Evolutionary conservation across 2,113 vertebrate genomes (phyloP), one percentile per base, ranked within the genome.

Genomic region (Smithornis capensis): DNA sequence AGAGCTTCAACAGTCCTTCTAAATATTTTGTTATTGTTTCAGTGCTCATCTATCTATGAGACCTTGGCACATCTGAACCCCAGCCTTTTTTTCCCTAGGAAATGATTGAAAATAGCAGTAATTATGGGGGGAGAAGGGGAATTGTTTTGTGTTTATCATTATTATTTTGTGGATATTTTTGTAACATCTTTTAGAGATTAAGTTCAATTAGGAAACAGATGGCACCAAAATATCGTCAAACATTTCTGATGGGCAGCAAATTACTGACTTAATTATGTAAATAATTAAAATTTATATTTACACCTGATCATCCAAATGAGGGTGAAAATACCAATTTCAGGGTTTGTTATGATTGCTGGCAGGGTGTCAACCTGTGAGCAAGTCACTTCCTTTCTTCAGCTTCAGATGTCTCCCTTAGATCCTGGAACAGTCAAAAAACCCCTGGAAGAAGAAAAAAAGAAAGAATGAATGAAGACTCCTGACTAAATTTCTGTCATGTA

Each of bases 261-360:
- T 97, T 97, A 95, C 96, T 76, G 92, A 94, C 95, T 98, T 98
- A 97, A 98, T 98, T 98, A 97, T 93, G 97, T 95, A 97, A 98
- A 98, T 98, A 98, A 98, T 98, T 98, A 98, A 97, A 97, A 98
- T 94, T 96, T 98, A 97, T 97, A 97, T 98, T 97, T 98, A 97
- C 84, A 98, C 97, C 97, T 98, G 97, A 98, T 98, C 64, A 31
- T 97, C 92, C 96, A 97, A 97, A 97, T 27, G 64, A 97, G 94
- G 95, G 95, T 97, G 95, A 97, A 98, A 97, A 96, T 84, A 95
- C 86, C 85, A 93, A 79, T 98, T 97, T 98, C 96, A 96, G 96
- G 92, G 92, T 91, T 95, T 95, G 90, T 97, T 95, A 97, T 80
- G 74, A 91, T 71, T 59, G 19, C 53, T 94, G 96, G 95, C 93